Base-by-base conservation (phyloP, 1,140 invertebrate species). In the Drosophila nigromelanica region DNA sequence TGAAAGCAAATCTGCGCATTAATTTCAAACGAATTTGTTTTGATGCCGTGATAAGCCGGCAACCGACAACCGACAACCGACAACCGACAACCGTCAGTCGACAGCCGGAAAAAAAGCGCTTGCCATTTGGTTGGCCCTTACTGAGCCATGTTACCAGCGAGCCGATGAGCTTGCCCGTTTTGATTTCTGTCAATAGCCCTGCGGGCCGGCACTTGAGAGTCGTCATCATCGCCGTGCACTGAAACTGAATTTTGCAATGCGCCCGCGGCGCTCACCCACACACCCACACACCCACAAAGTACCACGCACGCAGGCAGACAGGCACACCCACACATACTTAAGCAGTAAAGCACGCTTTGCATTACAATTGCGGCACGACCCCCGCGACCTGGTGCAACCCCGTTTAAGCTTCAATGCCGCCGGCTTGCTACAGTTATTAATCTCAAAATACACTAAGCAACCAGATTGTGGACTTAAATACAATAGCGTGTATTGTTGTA, bases 21-120 rank as follows among this genome's bases (percentile, higher is more conserved):
- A 90, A 90, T 90, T 90, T 90, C 89, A 80, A 90, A 89, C 83
- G 89, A 90, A 90, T 90, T 90, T 90, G 85, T 90, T 90, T 90
- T 90, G 83, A 90, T 90, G 89, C 89, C 80, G 64, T 76, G 89
- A 90, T 90, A 90, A 90, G 89, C 89, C 75, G 85, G 52, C 64
- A 76, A 68, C 48, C 56, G 15, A 51, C 73, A 73, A 39, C 71
- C 64, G 62, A 10, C 73, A 67, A 37, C 40, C 66, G 14, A 47
- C 62, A 60, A 33, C 47, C 42, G 73, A 37, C 51, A 48, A 35
- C n/a, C n/a, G n/a, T n/a, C n/a, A n/a, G n/a, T n/a, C n/a, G n/a
- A n/a, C n/a, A n/a, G n/a, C n/a, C n/a, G n/a, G n/a, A 30, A 14
- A 43, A 30, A 58, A 24, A 3, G 15, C 73, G 86, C 67, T 82